Conservation (phyloP, 2,888 invertebrate species). For the Ophion costatus region DNA sequence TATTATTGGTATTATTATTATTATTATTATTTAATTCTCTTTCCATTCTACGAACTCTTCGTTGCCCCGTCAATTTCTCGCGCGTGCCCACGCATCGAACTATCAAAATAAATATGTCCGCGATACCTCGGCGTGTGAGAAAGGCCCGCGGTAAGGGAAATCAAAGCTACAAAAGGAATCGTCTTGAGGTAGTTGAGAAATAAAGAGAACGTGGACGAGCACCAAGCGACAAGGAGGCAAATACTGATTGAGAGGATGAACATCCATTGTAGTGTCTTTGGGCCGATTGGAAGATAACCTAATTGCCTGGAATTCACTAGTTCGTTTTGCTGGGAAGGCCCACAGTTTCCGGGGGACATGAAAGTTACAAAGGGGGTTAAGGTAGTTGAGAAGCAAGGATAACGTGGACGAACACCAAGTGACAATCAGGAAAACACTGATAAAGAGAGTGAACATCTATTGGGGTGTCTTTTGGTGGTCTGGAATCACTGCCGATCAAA, state of each 20-base stretch:
- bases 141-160: slow-evolving; percentile 25
- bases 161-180: slow-evolving; percentile 2
- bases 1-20: neutral
- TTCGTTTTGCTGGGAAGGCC: neutral
- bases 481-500: too few relatives aligned
- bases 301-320: slow-evolving; percentile 24
- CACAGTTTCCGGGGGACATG: neutral
- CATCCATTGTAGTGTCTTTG: slow-evolving; percentile 54
- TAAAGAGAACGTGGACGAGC: neutral
- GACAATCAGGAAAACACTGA: too few relatives aligned
- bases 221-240: neutral
- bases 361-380: too few relatives aligned
- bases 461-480: slow-evolving; percentile 45
- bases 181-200: neutral
- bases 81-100: slow-evolving; percentile 36
- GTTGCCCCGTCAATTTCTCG: slow-evolving; percentile 30
- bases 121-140: neutral
- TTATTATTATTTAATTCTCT: neutral
- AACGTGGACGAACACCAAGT: too few relatives aligned
- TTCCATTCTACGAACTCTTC: neutral
- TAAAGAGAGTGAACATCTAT: slow-evolving; percentile 44
- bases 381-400: too few relatives aligned
- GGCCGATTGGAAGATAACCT: slow-evolving; percentile 34
- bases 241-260: slow-evolving; percentile 16
- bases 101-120: slow-evolving; percentile 35